Evolutionary conservation across 2,113 vertebrate species (phyloP), one percentile per base, ranked within the genome.

Genomic region (Xerus inauris): DNA sequence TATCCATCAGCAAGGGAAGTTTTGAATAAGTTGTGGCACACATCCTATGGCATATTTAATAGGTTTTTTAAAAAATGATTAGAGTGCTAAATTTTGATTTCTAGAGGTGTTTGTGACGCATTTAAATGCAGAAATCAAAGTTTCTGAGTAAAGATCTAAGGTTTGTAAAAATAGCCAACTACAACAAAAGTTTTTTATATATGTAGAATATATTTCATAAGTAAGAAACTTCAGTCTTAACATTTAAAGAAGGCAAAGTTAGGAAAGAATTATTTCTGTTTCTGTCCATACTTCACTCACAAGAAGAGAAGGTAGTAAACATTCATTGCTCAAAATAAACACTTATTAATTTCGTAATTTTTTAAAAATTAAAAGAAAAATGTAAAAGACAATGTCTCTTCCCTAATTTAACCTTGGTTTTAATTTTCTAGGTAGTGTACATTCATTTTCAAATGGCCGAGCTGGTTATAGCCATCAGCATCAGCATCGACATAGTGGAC

Each of bases 401-500:
- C 64, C 64, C 87, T 97, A 84, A 89, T 91, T 80, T 94, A 47
- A 80, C 72, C 71, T 20, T 97, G 10, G 73, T 97, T 98, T 96
- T 95, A 32, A 96, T 89, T 98, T 80, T 82, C 69, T 98, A 99
- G 99, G 99, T 95, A 98, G 97, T 30, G 92, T 99, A 69, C 99
- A 99, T 98, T 99, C 99, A 14, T 99, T 99, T 98, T 99, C 99
- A 96, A 99, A 99, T 87, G 99, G 99, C 97, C 98, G 99, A 93
- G 98, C 99, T 49, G 99, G 99, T 79, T 99, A 99, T 98, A 99
- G 99, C 98, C 99, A 99, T 89, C 99, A 99, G 32, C 99, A 99
- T 93, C 98, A 99, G 17, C 99, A 99, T 94, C 99, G 98, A 96
- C 98, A 99, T 57, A 99, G 98, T 82, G 98, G 99, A 90, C 98